These are phyloP conservation scores for Polylopha cassiicola DNA, from an alignment of 2,888 invertebrate genomes.

Conservation along the genomic window DNA sequence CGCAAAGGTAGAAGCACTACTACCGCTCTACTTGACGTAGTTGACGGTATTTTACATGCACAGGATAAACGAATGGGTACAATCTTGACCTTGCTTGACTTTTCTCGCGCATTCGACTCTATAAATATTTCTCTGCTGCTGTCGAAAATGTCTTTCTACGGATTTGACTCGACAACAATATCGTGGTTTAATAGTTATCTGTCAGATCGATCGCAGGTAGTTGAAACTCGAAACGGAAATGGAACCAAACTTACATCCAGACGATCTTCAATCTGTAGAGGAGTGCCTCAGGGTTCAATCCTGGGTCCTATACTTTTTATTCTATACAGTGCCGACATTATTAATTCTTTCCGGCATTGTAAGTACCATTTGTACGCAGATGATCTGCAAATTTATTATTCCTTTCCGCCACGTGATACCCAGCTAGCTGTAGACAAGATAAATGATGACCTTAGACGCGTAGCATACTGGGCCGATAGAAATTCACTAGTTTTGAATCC, in stretches of 20 bases:
- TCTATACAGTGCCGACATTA: conserved; percentile 19
- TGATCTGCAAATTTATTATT: conserved; percentile 18
- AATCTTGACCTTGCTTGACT: too few species aligned
- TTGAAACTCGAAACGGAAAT: not conserved
- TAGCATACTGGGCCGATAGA: conserved; percentile 9
- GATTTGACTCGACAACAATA: conserved; percentile 4
- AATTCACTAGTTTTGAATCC: conserved; percentile 13
- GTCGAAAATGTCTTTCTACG: conserved; percentile 22
- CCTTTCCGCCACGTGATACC: not conserved
- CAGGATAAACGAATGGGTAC: conserved; percentile 28
- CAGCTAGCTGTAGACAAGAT: not conserved
- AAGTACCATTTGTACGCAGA: conserved; percentile 19
- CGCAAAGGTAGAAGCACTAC: conserved; percentile 28
- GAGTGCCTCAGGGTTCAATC: conserved; percentile 20
- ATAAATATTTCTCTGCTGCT: conserved; percentile 27
- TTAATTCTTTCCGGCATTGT: conserved; percentile 6
- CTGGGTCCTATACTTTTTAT: conserved; percentile 19
- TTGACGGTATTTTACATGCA: conserved; percentile 28
- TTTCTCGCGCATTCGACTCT: conserved; percentile 36
- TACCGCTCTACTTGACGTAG: conserved; percentile 30
- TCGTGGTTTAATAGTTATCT: conserved; percentile 9
- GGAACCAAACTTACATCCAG: not conserved
- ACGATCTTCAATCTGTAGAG: not conserved
- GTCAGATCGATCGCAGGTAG: not conserved
- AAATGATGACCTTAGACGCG: conserved; percentile 6